Evolutionary conservation across 1,140 invertebrate species (phyloP), one percentile per base, ranked within the genome.

Genomic region (Temnothorax curvispinosus): DNA sequence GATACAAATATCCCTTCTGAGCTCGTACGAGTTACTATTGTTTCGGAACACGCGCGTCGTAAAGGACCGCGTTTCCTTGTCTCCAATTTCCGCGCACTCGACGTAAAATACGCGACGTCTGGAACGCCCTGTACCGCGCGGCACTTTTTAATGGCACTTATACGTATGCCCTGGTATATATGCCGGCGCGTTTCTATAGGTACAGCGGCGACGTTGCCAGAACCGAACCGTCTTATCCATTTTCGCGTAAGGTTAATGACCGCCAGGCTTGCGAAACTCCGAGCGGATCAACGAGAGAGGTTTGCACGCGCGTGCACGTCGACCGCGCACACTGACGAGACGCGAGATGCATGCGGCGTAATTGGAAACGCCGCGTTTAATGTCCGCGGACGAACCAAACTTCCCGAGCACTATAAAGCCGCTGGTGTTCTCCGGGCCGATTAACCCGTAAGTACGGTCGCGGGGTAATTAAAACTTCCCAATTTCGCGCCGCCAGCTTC

Each of bases 231-330:
- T 87, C 86, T 92, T 91, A 92, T 91, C 87, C 91, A 89, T 89
- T 92, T 92, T 92, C 91, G 87, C 90, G 77, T 89, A 91, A 91
- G 89, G 90, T 88, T 91, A 89, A 92, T 67, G 91, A 92, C 89
- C 91, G 81, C 2, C 7, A n/a, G 11, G 54, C 76, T 90, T 85
- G 69, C 88, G 88, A 90, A 89, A 90, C 86, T 64, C 65, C 18
- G 78, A n/a, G 32, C 52, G 52, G 65, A 58, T 72, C 64, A 7
- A 50, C 56, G 87, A 35, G n/a, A 44, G 38, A 74, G 54, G 56
- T 54, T 50, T 56, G 56, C 58, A 9, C 65, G 65, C 64, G 50
- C 58, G 76, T 89, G 50, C 11, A 77, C 54, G 35, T 58, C 32
- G 35, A 18, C 64, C 27, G n/a, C 18, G 35, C 71, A 52, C 15